Conservation (phyloP, 2,888 invertebrate species). For the Sinodicranocentrus sp. region DNA sequence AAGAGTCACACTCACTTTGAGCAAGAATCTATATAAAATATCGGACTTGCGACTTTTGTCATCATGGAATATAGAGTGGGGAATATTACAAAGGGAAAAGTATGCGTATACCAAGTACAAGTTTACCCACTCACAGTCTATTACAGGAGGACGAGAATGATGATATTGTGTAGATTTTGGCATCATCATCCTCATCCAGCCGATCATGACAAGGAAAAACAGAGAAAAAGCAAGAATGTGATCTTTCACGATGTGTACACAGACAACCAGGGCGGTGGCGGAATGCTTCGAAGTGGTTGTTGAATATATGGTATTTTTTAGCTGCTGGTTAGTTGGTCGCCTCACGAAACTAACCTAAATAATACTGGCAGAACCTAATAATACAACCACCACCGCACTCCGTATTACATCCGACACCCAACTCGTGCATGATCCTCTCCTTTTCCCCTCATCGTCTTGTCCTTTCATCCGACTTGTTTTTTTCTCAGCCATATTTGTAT, state of each 20-base stretch:
- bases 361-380: not conserved
- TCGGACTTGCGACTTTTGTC: no score
- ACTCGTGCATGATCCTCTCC: constrained; percentile 12
- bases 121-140: constrained; percentile 6
- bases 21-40: no score
- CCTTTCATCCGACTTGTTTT: not conserved
- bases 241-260: not conserved
- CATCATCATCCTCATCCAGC: constrained; percentile 4
- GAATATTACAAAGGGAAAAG: not conserved
- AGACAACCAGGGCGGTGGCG: not conserved
- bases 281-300: not conserved
- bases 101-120: not conserved
- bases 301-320: not conserved
- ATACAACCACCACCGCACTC: not conserved
- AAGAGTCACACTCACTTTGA: not conserved
- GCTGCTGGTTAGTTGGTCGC: constrained; percentile 15
- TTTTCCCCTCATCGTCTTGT: constrained; percentile 1
- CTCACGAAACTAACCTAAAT: constrained; percentile 24
- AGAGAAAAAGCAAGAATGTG: not conserved
- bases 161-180: constrained; percentile 27
- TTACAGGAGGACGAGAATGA: constrained; percentile 2
- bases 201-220: constrained; percentile 18
- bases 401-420: not conserved
- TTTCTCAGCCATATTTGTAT: constrained; percentile 18
- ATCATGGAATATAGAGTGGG: no score